Evolutionary conservation across 2,797 vertebrate genomes (phyloP), one percentile per base, ranked within the genome.

Genomic region (Helicolenus hilgendorfi): DNA sequence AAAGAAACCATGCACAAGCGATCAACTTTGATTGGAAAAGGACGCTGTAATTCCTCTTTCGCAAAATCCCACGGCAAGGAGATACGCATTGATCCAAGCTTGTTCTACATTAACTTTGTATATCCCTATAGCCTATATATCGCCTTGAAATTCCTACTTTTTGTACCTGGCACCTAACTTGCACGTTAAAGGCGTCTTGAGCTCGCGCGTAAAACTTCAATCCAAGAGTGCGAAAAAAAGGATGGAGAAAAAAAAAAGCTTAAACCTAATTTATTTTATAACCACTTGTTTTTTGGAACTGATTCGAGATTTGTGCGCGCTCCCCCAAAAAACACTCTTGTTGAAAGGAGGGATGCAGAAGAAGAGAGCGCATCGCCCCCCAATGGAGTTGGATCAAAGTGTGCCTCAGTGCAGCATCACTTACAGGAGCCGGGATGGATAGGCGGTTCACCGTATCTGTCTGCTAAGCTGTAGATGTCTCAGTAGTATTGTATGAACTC

Each of bases 401-500:
- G 97, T 77, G 97, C 96, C 94, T 97, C 93, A 94, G 95, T 96
- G 96, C 94, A 96, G 97, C 97, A 96, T 97, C 97, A 97, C 96
- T 97, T 95, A 96, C 97, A 94, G 95, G 91, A 96, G 96, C 96
- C 89, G 95, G 93, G 94, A 96, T 92, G 15, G 41, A 41, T 41
- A 96, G 96, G 94, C 96, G 96, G 94, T 96, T 92, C 94, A 95
- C 94, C 93, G 96, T 95, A 95, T 96, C 96, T 95, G 95, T 96
- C 94, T 96, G 96, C 96, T 96, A 93, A 96, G 96, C 97, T 96
- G 95, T 94, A 83, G 96, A 95, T 94, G 96, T 96, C 96, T 97
- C 96, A 94, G 97, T 97, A 97, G 97, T 97, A 97, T 97, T 97
- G 98, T 95, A 96, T 97, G 97, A 95, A 94, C 97, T 95, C 93